phyloP scores from a whole-genome alignment of 2,888 invertebrate species.

The Eilema griseolum region DNA sequence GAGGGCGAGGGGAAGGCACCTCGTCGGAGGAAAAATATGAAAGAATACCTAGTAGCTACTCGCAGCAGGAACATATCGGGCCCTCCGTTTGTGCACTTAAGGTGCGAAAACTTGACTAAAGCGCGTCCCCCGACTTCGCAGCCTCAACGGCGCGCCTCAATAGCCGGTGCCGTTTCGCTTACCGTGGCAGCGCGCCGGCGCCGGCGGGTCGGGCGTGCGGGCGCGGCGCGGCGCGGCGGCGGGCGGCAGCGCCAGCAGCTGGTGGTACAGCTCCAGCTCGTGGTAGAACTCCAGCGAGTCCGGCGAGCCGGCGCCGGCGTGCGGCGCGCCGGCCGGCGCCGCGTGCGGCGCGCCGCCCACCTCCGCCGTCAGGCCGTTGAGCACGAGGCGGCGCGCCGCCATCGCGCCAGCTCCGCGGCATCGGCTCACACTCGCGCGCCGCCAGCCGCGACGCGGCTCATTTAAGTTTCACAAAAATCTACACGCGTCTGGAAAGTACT shows the following conservation, averaged over 20 bases:
- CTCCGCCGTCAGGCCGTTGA: constrained; percentile 82
- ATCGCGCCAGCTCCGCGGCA: constrained; percentile 39
- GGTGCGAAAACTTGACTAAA: neutral
- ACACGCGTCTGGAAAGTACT: neutral
- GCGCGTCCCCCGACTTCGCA: neutral
- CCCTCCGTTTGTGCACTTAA: neutral
- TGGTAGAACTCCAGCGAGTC: constrained; percentile 78
- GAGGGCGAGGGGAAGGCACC: neutral
- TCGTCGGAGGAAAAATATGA: neutral
- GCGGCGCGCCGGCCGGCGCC: constrained; percentile 27
- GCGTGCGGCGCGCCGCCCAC: constrained; percentile 54
- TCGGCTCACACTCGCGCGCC: constrained; percentile 18
- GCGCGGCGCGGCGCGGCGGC: constrained; percentile 19
- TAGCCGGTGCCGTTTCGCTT: neutral
- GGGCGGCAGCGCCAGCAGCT: constrained; percentile 71
- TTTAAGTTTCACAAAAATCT: neutral
- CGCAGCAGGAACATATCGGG: neutral
- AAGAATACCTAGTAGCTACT: neutral
- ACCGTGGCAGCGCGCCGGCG: constrained; percentile 35
- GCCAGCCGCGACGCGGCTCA: constrained; percentile 15
- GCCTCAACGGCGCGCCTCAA: too few species aligned
- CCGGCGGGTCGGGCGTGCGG: constrained; percentile 43
- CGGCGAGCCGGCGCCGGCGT: constrained; percentile 58
- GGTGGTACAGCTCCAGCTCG: constrained; percentile 80
- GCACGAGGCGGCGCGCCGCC: constrained; percentile 75